Conservation (phyloP, 2,797 vertebrate genomes). For the Falco concolor region DNA sequence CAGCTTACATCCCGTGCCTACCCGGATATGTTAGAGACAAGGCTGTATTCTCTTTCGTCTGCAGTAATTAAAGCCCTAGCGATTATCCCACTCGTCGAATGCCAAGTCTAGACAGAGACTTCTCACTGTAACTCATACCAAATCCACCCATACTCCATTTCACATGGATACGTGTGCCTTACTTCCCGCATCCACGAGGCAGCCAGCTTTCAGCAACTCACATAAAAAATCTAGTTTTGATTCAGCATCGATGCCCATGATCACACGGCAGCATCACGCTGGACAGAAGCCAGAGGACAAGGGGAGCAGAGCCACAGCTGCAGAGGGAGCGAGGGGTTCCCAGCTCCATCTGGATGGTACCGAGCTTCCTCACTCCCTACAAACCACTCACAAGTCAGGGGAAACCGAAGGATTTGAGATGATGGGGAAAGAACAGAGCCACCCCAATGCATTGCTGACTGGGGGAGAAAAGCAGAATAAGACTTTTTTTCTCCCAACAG, state of each 20-base stretch:
- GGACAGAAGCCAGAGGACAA: not conserved
- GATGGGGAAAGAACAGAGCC: not conserved
- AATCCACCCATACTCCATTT: not conserved
- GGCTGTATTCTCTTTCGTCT: not conserved
- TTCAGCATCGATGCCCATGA: not conserved
- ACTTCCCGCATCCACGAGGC: not conserved
- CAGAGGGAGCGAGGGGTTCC: not conserved
- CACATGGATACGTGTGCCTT: rapidly evolving
- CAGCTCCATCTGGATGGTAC: rapidly evolving
- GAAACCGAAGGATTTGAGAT: not conserved
- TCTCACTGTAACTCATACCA: not conserved
- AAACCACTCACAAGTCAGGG: not conserved
- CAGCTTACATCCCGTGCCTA: not conserved
- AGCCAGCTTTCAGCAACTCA: not conserved
- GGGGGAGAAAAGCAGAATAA: not conserved
- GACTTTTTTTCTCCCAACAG: not conserved
- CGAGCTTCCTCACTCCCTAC: not conserved
- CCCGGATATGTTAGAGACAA: not conserved
- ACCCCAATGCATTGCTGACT: rapidly evolving
- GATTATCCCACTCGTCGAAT: not conserved
- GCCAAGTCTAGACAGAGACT: not conserved
- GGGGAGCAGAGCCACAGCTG: not conserved
- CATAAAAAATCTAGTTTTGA: rapidly evolving
- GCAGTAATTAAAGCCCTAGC: not conserved
- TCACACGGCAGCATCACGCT: rapidly evolving